Conservation (phyloP, 30 jellyfish, hydroid and myxozoan genomes). For the Pseudorhiza aurosa region DNA sequence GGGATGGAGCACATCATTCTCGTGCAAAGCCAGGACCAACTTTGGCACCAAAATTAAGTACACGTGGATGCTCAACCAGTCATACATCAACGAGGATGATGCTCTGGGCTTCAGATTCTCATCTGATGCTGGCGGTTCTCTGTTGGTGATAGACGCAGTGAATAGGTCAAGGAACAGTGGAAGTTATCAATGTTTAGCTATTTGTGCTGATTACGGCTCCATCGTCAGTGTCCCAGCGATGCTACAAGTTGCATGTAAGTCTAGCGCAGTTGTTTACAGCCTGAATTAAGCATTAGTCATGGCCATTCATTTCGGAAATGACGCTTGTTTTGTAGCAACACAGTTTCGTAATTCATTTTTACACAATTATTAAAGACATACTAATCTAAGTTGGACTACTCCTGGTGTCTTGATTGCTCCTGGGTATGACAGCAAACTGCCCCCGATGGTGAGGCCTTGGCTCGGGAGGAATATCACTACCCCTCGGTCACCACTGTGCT, state of each 20-base stretch:
- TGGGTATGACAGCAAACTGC: too few relatives aligned
- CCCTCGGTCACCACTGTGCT: too few relatives aligned
- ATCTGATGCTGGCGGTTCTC: neutral
- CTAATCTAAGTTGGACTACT: too few relatives aligned
- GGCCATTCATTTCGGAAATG: too few relatives aligned
- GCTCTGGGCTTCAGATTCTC: neutral
- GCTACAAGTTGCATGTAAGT: slow-evolving; percentile 27
- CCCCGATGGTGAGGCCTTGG: too few relatives aligned
- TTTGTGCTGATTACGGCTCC: neutral
- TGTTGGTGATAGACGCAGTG: neutral
- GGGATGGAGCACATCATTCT: slow-evolving; percentile 5
- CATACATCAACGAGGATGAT: neutral
- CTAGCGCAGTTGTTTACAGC: neutral
- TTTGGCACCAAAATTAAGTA: neutral
- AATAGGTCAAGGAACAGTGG: slow-evolving; percentile 7
- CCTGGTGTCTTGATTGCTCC: too few relatives aligned
- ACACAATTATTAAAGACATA: too few relatives aligned
- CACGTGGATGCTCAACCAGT: slow-evolving; percentile 14
- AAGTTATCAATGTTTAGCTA: slow-evolving; percentile 16
- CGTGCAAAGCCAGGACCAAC: neutral
- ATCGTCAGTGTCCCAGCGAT: neutral
- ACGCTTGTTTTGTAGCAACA: too few relatives aligned
- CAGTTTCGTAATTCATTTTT: too few relatives aligned
- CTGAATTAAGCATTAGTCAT: too few relatives aligned
- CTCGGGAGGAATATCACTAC: too few relatives aligned